These are phyloP conservation scores for Oreochromis spilurus DNA, from an alignment of 2,113 vertebrate genomes.

Conservation along the genomic window DNA sequence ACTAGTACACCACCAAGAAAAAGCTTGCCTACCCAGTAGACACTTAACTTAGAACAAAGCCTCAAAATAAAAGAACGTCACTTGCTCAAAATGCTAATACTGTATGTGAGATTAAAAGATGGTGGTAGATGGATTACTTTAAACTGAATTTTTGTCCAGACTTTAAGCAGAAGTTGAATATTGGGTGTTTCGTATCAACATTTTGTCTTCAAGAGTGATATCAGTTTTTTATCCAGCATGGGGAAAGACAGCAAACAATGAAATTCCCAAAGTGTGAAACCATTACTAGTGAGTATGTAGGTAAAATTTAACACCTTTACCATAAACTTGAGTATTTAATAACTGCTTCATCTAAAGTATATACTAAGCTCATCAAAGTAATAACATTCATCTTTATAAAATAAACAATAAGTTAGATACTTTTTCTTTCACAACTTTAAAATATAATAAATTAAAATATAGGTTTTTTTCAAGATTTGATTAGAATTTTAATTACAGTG, in stretches of 20 bases:
- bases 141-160: not conserved
- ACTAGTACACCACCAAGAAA: not conserved
- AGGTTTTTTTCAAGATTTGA: not conserved
- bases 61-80: not conserved
- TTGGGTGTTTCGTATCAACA: not conserved
- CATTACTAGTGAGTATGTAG: not conserved
- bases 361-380: not conserved
- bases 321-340: not conserved
- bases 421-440: not conserved
- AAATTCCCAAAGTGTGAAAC: not conserved
- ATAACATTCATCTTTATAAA: not conserved
- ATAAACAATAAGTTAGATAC: not conserved
- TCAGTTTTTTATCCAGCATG: not conserved
- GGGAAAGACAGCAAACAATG: not conserved
- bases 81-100: not conserved
- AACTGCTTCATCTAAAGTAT: not conserved
- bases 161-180: not conserved
- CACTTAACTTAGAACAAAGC: not conserved
- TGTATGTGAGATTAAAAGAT: not conserved
- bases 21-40: not conserved
- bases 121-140: not conserved
- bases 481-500: conserved; percentile 12
- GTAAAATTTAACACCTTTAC: not conserved
- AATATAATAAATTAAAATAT: not conserved
- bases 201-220: not conserved